Evolutionary conservation across 1,140 invertebrate genomes (phyloP), one percentile per base, ranked within the genome.

Genomic region (Octopus sinensis): DNA sequence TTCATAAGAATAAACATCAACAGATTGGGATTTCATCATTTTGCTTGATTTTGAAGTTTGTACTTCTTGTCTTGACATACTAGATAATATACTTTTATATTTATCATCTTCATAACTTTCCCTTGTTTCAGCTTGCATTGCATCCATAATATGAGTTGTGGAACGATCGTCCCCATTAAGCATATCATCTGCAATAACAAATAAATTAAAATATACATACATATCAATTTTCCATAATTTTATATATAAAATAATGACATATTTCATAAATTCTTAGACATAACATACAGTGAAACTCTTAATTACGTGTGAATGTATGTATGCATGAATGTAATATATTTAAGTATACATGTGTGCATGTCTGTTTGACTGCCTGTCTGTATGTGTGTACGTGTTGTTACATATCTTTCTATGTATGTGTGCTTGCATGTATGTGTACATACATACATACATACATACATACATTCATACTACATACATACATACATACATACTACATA

Each of bases 101-200:
- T 43, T 43, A 43, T 43, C 30, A 43, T 43, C 30, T 43, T 43
- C 30, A 43, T 43, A 43, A 43, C 30, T 43, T 43, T 43, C 30
- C 3, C 30, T 23, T 54, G n/a, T 76, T 56, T 52, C 54, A n/a
- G 75, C 53, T 73, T 76, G 17, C 56, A 81, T 73, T n/a, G 52
- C 80, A 81, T 71, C 75, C 51, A 71, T 76, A 76, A 76, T 13
- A 54, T 76, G 71, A 9, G 76, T 54, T 79, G n/a, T 54, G 43
- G 56, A 53, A n/a, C 17, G 17, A 56, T 53, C n/a, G 6, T 79
- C 81, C 5, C 53, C 30, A 7, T 52, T n/a, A 62, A 68, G 30
- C 5, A 56, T 12, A 56, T 54, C 81, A 54, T 53, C 77, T 23
- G 76, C 17, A 82, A 30, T 5, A 43, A 51, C 5, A 77, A 77